Base-by-base conservation (phyloP, 2,888 invertebrate genomes). In the Tenodera sinensis region DNA sequence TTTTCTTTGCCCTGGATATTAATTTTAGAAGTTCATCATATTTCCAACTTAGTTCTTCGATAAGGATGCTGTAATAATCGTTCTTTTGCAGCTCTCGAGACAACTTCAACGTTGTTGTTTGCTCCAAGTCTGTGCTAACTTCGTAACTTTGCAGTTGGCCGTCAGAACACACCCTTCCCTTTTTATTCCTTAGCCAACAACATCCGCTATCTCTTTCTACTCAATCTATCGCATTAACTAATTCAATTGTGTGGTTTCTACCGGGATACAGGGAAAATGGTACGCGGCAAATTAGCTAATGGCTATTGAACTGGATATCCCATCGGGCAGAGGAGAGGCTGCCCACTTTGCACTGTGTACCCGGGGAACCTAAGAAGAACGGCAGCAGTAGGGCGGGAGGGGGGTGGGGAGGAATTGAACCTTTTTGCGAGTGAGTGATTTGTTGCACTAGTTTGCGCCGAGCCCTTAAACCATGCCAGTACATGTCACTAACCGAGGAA, bases 191-290 rank as follows among this genome's bases (percentile, higher is more conserved):
- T 12, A 42, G 20, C 54, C 54, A 71, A 71, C 54, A 71, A 71
- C 54, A 71, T 71, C 54, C 20, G 54, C 54, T 71, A 71, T 71
- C 54, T 71, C 54, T 71, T 71, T 71, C 28, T 25, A 25, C 30
- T 84, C 84, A 84, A 28, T 87, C 87, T 87, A 82, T 87, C 81
- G 87, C 87, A 87, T 87, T 87, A 87, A 82, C 87, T 87, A 87
- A 87, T 87, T 87, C 87, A 87, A 87, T 87, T 87, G 82, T 87
- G 87, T 28, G 87, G 87, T 87, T 54, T 87, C 87, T 82, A 28
- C 82, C 30, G 81, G 87, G 30, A 86, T 87, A 87, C 87, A 87
- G 87, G 81, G 82, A 82, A n/a, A 87, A 87, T 87, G 87, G 87
- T n/a, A 82, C 25, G 81, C 30, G 82, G 87, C 81, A 82, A 87